Base-by-base conservation (phyloP, 2,113 vertebrate species). In the Taxidea taxus region DNA sequence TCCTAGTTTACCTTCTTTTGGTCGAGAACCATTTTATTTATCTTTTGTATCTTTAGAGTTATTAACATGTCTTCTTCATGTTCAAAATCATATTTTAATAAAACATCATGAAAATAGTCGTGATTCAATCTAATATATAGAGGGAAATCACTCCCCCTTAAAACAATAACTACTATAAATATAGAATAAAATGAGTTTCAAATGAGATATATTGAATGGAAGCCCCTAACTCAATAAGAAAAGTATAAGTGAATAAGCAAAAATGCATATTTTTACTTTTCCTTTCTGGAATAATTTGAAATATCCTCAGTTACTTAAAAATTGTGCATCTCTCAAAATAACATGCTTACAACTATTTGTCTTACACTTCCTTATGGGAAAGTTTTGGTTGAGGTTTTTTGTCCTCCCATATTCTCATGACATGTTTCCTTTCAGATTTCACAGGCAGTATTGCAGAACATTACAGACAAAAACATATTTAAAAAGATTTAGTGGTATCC, bases 381-480 rank as follows among this genome's bases (percentile, higher is more conserved):
- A 97, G 90, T 98, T 98, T 97, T 84, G 86, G 31, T 96, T 98
- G 87, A 98, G 93, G 12, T 64, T 97, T 97, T 62, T 97, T 98
- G 90, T 97, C 68, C 64, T 98, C 97, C 87, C 23, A 42, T 74
- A 92, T 84, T 96, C n/a, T 93, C 12, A 82, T 94, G 97, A 95
- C 95, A 96, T 62, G 34, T 62, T 91, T 97, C 89, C 87, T 98
- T 92, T 97, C 81, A 7, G 16, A 81, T 98, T 97, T 97, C 87
- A 75, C 16, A 93, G 87, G 25, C 12, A 97, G 34, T 56, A 93
- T 47, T 78, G 60, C 10, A 83, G 37, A 93, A 98, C 89, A 98
- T 97, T 92, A 95, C 90, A 94, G 58, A 95, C 75, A 94, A 97
- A 97, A 72, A 86, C 44, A 58, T 97, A 25, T 90, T 93, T 97